Evolutionary conservation across 2,888 invertebrate species (phyloP), one percentile per base, ranked within the genome.

Genomic region (Encarsia formosa): DNA sequence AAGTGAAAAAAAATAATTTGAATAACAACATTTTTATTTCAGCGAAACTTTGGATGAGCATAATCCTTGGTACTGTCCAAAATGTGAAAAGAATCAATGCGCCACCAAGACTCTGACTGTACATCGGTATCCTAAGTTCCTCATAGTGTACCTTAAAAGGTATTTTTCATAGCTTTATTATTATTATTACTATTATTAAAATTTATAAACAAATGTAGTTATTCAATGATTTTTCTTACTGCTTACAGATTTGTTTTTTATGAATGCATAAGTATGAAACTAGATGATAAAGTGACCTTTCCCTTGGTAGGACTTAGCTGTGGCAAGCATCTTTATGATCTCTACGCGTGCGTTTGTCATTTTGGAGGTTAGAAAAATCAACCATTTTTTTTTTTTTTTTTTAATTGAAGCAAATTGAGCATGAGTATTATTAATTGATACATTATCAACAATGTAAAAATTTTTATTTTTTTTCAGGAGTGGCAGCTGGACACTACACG

Each of bases 11-110:
- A n/a, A 22, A 22, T 34, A 29, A 13, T 39, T 29, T 19, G 29
- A 29, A 9, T 29, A 13, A 29, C 8, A 29, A 13, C 8, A 31
- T 19, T n/a, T 35, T 13, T 22, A 37, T n/a, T n/a, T n/a, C n/a
- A 84, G 83, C 67, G 84, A 84, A 70, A 76, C 76, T 35, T 69
- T 84, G 62, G 83, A 83, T 66, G 81, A 81, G 60, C 79, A 81
- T 63, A 83, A 83, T 68, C 82, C 82, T 4, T 84, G 84, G 83
- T 82, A 76, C 69, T 83, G 84, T 68, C 82, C 83, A 2, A 74
- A 75, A 52, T 84, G 83, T 64, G 75, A 79, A 62, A 75, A 76
- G 54, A 82, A 82, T 63, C 81, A 81, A 62, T 79, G 80, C 65
- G 84, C 83, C 23, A 80, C 80, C 42, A 83, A 83, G 65, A 82